Evolutionary conservation across 2,113 vertebrate genomes (phyloP).

Genomic region (Eublepharis macularius): DNA sequence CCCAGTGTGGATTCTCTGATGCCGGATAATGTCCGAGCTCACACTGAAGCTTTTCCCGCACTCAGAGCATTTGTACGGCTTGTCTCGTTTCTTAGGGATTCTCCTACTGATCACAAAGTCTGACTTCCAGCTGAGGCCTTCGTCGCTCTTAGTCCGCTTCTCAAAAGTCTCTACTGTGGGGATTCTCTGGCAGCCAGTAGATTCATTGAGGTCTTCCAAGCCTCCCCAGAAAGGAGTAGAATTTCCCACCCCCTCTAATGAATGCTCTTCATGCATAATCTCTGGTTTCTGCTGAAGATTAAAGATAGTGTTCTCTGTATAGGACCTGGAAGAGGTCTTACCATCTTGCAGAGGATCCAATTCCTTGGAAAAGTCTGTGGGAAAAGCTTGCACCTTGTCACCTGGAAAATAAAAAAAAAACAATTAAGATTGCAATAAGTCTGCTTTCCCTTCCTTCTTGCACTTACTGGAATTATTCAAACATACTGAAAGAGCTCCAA

Average conservation of each 20-base stretch:
- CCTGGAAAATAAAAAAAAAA: background rate
- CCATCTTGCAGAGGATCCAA: background rate
- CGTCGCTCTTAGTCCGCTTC: conserved; percentile 47
- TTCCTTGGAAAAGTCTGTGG: background rate
- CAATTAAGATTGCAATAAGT: too few relatives aligned
- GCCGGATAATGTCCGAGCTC: background rate
- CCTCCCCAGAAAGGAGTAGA: background rate
- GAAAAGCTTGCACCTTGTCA: background rate
- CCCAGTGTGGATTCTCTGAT: background rate
- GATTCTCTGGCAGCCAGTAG: background rate
- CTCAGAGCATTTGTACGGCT: background rate
- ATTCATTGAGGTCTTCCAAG: background rate
- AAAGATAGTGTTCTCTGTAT: background rate
- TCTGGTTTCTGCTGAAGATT: background rate
- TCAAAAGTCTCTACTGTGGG: conserved; percentile 39
- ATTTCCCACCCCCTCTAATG: background rate
- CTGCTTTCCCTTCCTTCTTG: background rate
- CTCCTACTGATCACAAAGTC: conserved; percentile 1
- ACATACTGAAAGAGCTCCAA: background rate
- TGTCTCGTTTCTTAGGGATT: background rate
- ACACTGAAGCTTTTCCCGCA: background rate
- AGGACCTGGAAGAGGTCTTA: background rate
- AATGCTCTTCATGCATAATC: too few relatives aligned
- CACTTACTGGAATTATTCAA: background rate
- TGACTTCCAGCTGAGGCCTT: conserved; percentile 33